A percentile compares a stretch with the other conserved stretches of the same genome.
Evolutionary conservation across 2,113 vertebrate genomes (phyloP).

Genomic region (Cichladusa arquata): DNA sequence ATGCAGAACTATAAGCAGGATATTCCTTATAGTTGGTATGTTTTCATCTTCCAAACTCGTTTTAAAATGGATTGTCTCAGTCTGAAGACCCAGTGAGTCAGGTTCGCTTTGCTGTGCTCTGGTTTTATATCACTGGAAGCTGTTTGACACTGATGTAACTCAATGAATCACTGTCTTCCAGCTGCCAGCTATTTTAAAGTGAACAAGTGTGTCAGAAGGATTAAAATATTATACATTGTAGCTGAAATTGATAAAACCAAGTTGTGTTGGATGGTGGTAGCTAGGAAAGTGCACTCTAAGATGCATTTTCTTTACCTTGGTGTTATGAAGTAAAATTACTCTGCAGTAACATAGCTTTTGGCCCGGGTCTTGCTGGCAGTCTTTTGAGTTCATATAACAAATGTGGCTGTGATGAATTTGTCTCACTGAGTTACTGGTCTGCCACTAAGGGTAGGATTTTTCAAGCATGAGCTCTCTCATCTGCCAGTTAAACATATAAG

Average conservation of each 20-base stretch:
- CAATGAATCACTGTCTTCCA: neutral
- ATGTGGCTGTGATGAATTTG: neutral
- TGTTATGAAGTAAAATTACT: neutral
- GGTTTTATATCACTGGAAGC: neutral
- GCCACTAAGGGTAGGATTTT: constrained; percentile 6
- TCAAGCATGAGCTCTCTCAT: constrained; percentile 18
- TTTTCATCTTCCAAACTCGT: neutral
- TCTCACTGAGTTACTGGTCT: neutral
- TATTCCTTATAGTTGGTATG: neutral
- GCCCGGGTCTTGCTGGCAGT: neutral
- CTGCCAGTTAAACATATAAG: constrained; percentile 30
- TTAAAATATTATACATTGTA: constrained; percentile 48
- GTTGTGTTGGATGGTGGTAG: constrained; percentile 33
- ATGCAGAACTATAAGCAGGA: neutral
- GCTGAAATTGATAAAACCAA: constrained; percentile 63
- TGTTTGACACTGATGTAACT: neutral
- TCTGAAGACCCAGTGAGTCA: neutral
- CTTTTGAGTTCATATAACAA: neutral
- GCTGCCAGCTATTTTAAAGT: neutral
- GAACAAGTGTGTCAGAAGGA: neutral
- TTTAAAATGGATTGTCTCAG: neutral
- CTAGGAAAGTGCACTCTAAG: neutral
- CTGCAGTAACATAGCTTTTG: neutral
- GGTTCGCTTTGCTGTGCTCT: neutral
- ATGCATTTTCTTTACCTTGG: neutral